Evolutionary conservation across 2,888 invertebrate genomes (phyloP), one percentile per base, ranked within the genome.

Genomic region (Torymus aiolomorphi): DNA sequence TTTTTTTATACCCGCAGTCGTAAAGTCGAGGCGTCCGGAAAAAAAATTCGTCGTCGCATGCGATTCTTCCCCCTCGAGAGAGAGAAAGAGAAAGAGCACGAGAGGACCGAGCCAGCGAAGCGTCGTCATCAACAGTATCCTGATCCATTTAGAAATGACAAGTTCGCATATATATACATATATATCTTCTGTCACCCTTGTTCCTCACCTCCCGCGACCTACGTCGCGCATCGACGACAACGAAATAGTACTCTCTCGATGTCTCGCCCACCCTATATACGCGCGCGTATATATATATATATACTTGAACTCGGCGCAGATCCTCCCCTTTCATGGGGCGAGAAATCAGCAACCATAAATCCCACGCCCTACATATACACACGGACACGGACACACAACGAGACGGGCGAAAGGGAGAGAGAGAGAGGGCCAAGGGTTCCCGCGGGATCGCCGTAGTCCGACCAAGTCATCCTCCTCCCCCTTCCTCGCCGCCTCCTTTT

Each of bases 301-400:
- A 31, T 20, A 14, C 5, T 16, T 2, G 61, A 18, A 67, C 18
- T 18, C 18, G 1, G 54, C 11, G 51, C 42, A 12, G 20, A 57
- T 74, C 49, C 66, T 65, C 72, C 74, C 10, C 59, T 78, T 78
- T 67, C 54, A 74, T 61, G 62, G 54, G 72, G 81, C 80, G 80
- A 84, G 83, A 84, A 84, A 85, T 84, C 84, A 83, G 61, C 71
- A 80, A 81, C 80, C 82, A 86, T 86, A 86, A 86, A 86, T 86
- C 80, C 81, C 80, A 3, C 14, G 69, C 63, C 80, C 82, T 81
- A 82, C 82, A 14, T 65, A 14, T 13, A 49, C 3, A 56, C 5
- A 24, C 11, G 11, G 10, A 12, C 51, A 57, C 42, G 42, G 8
- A 20, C 20, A 42, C 8, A 42, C 42, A 8, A 20, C 20, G 5